Evolutionary conservation across 2,888 invertebrate genomes (phyloP).

Genomic region (Mythimna lalbum): DNA sequence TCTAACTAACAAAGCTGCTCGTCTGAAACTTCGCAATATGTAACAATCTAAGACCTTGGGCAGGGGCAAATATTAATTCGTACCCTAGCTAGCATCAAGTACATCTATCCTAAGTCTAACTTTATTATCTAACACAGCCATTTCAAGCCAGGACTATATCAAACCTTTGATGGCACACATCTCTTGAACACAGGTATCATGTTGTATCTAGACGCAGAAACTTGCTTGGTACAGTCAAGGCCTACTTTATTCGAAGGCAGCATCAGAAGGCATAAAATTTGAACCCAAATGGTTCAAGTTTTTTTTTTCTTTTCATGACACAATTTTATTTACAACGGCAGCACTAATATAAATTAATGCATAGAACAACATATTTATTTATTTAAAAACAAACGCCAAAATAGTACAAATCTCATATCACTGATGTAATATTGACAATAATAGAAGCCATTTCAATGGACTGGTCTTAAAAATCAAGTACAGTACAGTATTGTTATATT

Average conservation of each 20-base stretch:
- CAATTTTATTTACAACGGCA: no score
- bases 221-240: slow-evolving; percentile 53
- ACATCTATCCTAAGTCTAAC: slow-evolving; percentile 9
- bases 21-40: slow-evolving; percentile 7
- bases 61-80: slow-evolving; percentile 13
- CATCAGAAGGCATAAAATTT: no score
- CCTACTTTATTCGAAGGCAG: neutral
- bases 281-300: no score
- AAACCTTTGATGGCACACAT: slow-evolving; percentile 27
- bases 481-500: no score
- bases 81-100: neutral
- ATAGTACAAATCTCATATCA: no score
- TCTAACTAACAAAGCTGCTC: neutral
- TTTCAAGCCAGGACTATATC: slow-evolving; percentile 32
- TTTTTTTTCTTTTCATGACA: no score
- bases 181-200: slow-evolving; percentile 22
- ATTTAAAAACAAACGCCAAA: no score
- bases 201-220: slow-evolving; percentile 47
- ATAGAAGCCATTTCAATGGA: no score
- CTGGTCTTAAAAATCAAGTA: no score
- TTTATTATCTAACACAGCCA: slow-evolving; percentile 34
- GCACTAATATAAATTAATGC: no score
- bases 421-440: no score
- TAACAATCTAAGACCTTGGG: neutral
- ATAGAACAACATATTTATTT: no score